Conservation (phyloP, 2,797 vertebrate species). For the Scomberomorus guttatus region DNA sequence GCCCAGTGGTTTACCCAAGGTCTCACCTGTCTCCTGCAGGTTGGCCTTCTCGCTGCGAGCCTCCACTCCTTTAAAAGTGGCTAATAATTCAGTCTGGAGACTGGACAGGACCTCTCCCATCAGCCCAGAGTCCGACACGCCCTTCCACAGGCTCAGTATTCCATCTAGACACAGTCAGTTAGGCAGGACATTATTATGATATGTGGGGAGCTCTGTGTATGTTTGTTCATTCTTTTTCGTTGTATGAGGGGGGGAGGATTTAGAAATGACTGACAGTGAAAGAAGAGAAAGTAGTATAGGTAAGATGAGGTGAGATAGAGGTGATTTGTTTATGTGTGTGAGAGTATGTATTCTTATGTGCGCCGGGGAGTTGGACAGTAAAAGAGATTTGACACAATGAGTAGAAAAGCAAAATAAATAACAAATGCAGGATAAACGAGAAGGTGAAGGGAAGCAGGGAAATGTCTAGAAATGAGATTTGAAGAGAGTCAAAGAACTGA, state of each 20-base stretch:
- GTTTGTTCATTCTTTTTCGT: slow-evolving; percentile 19
- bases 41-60: slow-evolving; percentile 86
- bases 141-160: slow-evolving; percentile 92
- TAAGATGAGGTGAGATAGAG: slow-evolving; percentile 9
- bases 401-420: slow-evolving; percentile 33
- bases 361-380: background rate
- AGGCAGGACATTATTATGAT: slow-evolving; percentile 19
- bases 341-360: background rate
- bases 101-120: slow-evolving; percentile 94
- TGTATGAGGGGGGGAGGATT: background rate
- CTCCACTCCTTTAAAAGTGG: slow-evolving; percentile 90
- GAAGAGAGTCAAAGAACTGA: slow-evolving; percentile 29
- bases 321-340: slow-evolving; percentile 21
- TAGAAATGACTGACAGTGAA: slow-evolving; percentile 14
- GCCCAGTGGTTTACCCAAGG: background rate
- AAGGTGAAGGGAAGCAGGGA: slow-evolving; percentile 8
- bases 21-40: slow-evolving; percentile 91
- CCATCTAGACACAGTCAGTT: slow-evolving; percentile 83
- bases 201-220: slow-evolving; percentile 17
- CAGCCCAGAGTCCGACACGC: slow-evolving; percentile 92
- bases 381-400: slow-evolving; percentile 15
- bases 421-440: slow-evolving; percentile 45
- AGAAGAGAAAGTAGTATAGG: slow-evolving; percentile 5
- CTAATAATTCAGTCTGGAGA: slow-evolving; percentile 92
- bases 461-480: slow-evolving; percentile 39